Evolutionary conservation across 37 sponge, comb jelly and placozoan genomes (phyloP).

Genomic region (Agelas oroides): DNA sequence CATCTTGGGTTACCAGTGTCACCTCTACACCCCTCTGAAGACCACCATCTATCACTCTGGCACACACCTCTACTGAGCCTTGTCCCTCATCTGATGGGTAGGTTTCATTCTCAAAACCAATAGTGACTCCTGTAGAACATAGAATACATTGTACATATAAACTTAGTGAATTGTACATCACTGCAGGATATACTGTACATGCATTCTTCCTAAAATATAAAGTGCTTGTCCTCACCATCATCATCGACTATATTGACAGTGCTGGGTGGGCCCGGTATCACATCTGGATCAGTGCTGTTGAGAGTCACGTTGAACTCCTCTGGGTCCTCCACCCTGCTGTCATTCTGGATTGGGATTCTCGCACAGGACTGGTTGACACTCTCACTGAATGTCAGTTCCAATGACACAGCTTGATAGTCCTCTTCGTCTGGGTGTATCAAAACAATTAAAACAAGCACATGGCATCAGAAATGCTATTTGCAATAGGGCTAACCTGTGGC

Average conservation of each 20-base stretch:
- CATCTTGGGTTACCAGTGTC: neutral
- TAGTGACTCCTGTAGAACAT: neutral
- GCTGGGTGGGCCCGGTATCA: neutral
- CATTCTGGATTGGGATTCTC: neutral
- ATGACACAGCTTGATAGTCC: neutral
- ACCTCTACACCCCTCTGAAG: neutral
- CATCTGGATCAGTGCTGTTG: conserved; percentile 4
- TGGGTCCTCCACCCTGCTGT: neutral
- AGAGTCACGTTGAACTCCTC: neutral
- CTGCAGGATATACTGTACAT: too few relatives aligned
- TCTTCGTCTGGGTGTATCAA: too few relatives aligned
- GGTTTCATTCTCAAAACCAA: neutral
- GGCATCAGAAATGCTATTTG: too few relatives aligned
- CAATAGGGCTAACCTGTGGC: neutral
- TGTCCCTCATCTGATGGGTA: neutral
- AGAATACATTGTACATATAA: too few relatives aligned
- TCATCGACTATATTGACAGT: neutral
- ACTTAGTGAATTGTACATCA: too few relatives aligned
- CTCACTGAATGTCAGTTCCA: neutral
- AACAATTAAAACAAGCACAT: too few relatives aligned
- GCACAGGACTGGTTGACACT: neutral
- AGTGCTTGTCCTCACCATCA: neutral
- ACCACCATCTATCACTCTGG: neutral
- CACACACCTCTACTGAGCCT: conserved; percentile 5
- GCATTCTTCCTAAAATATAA: too few relatives aligned